Evolutionary conservation across 1,140 invertebrate species (phyloP), one percentile per base, ranked within the genome.

Genomic region (Spodoptera litura): DNA sequence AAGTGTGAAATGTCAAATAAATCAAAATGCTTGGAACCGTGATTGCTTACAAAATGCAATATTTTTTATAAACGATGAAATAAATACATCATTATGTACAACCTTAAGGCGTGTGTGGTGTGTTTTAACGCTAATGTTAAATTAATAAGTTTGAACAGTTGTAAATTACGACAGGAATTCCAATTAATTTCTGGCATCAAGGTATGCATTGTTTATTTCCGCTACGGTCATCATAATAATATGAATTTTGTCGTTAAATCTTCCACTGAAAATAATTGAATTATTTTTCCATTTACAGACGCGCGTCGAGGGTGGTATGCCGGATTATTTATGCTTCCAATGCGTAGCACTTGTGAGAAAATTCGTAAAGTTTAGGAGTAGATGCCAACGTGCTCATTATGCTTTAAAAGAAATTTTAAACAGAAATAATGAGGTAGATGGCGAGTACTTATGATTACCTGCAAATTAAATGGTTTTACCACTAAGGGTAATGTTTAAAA

Each of bases 331-430:
- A 49, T 94, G 91, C 80, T 79, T 84, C 11, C 84, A 89, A 61
- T 94, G 92, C 80, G 73, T 78, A 61, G 82, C 87, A 2, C 85
- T 88, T 79, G 78, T 94, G 13, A 88, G 78, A 83, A 85, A 81
- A 4, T 92, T 84, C 62, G 88, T 84, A 56, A 87, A 83, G 20
- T 94, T 94, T 80, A 82, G 91, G 72, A 85, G 88, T 38, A 93
- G 87, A 85, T 94, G 92, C 76, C 89, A 94, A 64, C 81, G 87
- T 75, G 87, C 91, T 10, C 82, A 89, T 83, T 94, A 86, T 81
- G 81, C 85, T 61, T 84, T 94, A 53, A 81, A 86, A 66, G 85
- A 93, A 81, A 78, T 93, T 58, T 75, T 93, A 58, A 58, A 77
- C 8, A 86, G 56, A 70, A 88, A 89, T 76, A 87, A 89, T 76